Percentiles rank a stretch among this genome's conserved stretches.
phyloP scores from a whole-genome alignment of 2,888 invertebrate genomes.

The Agriopis leucophaearia region DNA sequence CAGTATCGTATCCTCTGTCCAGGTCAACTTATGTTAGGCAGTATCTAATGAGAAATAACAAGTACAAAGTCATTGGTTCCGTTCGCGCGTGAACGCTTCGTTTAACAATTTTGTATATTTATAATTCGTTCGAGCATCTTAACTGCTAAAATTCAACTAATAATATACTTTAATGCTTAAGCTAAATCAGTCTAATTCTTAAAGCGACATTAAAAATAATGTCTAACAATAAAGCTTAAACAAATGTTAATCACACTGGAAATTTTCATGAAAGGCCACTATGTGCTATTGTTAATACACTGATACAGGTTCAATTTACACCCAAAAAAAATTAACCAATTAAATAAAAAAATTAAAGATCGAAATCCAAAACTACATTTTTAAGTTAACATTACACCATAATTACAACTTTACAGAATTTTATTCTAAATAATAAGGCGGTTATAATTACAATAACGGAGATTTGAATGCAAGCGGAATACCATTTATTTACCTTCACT shows the following conservation, averaged over 20 bases:
- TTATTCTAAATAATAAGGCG: constrained; percentile 69
- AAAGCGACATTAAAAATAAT: constrained; percentile 79
- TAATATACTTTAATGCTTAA: constrained; percentile 83
- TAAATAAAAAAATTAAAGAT: constrained; percentile 45
- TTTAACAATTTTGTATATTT: constrained; percentile 39
- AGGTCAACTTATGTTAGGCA: constrained; percentile 20
- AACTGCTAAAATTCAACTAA: constrained; percentile 78
- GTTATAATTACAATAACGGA: constrained; percentile 37
- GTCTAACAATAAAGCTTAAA: constrained; percentile 84
- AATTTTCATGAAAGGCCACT: constrained; percentile 80
- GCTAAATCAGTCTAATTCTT: constrained; percentile 87
- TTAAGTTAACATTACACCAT: constrained; percentile 43
- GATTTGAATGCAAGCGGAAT: constrained; percentile 23
- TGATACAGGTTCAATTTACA: constrained; percentile 53
- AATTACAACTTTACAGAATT: constrained; percentile 47
- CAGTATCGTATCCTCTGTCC: no score
- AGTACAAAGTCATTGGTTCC: constrained; percentile 31
- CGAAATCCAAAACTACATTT: constrained; percentile 35
- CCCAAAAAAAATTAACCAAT: constrained; percentile 34
- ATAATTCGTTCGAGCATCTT: constrained; percentile 72
- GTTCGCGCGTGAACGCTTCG: constrained; percentile 32
- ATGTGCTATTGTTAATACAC: constrained; percentile 56
- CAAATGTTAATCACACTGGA: constrained; percentile 79
- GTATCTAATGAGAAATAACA: constrained; percentile 28
- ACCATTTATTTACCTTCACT: constrained; percentile 31